Evolutionary conservation across 2,113 vertebrate species (phyloP), one percentile per base, ranked within the genome.

Genomic region (Atractosteus spatula): DNA sequence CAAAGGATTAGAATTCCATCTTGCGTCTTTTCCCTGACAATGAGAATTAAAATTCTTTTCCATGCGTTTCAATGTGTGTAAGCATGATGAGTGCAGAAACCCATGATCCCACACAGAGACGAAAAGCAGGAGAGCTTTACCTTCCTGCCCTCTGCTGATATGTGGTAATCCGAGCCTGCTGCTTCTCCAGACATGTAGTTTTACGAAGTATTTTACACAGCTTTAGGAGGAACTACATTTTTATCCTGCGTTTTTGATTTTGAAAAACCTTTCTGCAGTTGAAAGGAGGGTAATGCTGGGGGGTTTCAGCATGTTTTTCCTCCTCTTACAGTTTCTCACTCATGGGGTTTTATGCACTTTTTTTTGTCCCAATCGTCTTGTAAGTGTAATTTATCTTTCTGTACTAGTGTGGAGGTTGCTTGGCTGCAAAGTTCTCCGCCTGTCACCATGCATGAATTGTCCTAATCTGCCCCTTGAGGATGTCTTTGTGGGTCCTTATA

Each of bases 381-480:
- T 59, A 59, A 59, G 1, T 14, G 56, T n/a, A 59, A 59, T 59
- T 59, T 59, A 59, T 59, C 56, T 59, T 59, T 59, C 56, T 59
- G 7, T 59, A 13, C 56, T 12, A 14, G 1, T 59, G n/a, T n/a
- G 3, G 29, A 29, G n/a, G 56, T n/a, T 59, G n/a, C n/a, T 12
- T 51, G 10, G 47, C 70, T 29, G 8, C 10, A 44, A 6, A 11
- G 54, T n/a, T 8, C 51, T 42, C 17, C 3, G 71, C 41, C 71
- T 57, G 14, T 62, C 63, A 10, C 59, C 41, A 43, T n/a, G 70
- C 17, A 44, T 41, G 12, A 45, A 61, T 56, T 13, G 8, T 6
- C 45, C 62, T 72, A 72, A 72, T 72, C 71, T 66, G 8, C 44
- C 47, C 54, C 51, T 41, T 42, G 62, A 72, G 62, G 43, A 62